Base-by-base conservation (phyloP, 2,797 vertebrate genomes). In the Muscicapa striata region DNA sequence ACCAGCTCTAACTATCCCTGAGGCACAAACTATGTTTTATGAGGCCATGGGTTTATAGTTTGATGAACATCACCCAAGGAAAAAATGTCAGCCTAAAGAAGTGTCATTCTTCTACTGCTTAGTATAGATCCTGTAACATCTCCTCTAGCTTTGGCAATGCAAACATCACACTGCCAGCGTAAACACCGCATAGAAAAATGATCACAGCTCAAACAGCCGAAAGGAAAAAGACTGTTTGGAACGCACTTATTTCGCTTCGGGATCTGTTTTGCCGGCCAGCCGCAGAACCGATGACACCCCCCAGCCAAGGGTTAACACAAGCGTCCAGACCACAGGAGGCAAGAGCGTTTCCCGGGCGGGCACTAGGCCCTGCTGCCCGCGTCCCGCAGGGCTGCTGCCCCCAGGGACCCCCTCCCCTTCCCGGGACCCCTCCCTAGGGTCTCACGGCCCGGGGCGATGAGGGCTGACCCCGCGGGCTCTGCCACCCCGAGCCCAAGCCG, bases 221-320 rank as follows among this genome's bases (percentile, higher is more conserved):
- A 52, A 3, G 63, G 32, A 34, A 74, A 23, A 34, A 0, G 0
- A 21, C 5, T 55, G 1, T 5, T 62, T 13, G 61, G 46, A 72
- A 49, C 4, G 18, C 8, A 8, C 14, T 21, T 21, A 26, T 20
- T 68, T 41, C 73, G 29, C 40, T 62, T 18, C 13, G 14, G 29
- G 30, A 15, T 45, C 11, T n/a, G 62, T 51, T 91, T 13, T 13
- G n/a, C 32, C 41, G 54, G 15, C 14, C 32, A 14, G 57, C 16
- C 6, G 0, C 77, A 40, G 54, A 15, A n/a, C 3, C 2, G 2
- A 54, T 4, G 1, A 24, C 3, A 14, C 4, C 4, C 4, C 8
- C 4, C 18, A 54, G 24, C 11, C 2, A 7, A 57, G 32, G 6
- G 23, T 6, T 36, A 41, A 46, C 11, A 3, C 30, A 12, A 16